phyloP scores from a whole-genome alignment of 1,140 invertebrate genomes.

The Orchesella cincta region DNA sequence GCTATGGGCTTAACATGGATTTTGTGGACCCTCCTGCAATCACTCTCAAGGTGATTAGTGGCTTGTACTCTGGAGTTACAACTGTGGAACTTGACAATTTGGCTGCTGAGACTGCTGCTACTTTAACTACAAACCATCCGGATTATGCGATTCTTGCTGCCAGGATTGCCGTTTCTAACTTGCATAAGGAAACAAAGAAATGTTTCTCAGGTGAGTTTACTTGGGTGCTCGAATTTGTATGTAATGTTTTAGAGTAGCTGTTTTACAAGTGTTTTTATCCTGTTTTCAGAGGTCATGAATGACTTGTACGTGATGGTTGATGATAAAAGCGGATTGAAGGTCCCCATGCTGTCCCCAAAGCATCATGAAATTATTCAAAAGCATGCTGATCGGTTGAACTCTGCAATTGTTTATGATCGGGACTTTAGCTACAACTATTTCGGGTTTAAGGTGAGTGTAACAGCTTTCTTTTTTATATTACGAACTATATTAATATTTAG shows the following conservation, averaged over 20 bases:
- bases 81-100: slow-evolving; percentile 96
- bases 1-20: slow-evolving; percentile 93
- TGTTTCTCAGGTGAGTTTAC: slow-evolving; percentile 81
- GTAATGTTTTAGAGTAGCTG: slow-evolving; percentile 26
- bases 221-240: slow-evolving; percentile 35
- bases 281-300: slow-evolving; percentile 81
- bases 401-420: slow-evolving; percentile 95
- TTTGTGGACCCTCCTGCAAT: slow-evolving; percentile 89
- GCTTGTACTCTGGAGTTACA: slow-evolving; percentile 92
- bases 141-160: slow-evolving; percentile 96
- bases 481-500: neutral
- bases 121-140: slow-evolving; percentile 93
- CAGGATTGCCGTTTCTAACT: slow-evolving; percentile 92
- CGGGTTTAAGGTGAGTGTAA: slow-evolving; percentile 80
- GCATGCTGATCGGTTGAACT: slow-evolving; percentile 86
- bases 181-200: slow-evolving; percentile 96
- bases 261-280: slow-evolving; percentile 14
- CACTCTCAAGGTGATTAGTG: slow-evolving; percentile 85
- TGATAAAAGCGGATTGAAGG: slow-evolving; percentile 67
- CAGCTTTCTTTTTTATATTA: slow-evolving; percentile 5
- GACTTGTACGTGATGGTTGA: slow-evolving; percentile 80
- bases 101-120: slow-evolving; percentile 93
- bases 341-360: slow-evolving; percentile 83
- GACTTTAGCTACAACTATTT: slow-evolving; percentile 99
- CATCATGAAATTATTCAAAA: slow-evolving; percentile 82